Percentiles rank a stretch among this genome's conserved stretches.
These are phyloP conservation scores for Acrocyrtus sp. DNA, from an alignment of 2,888 invertebrate genomes.

Conservation along the genomic window DNA sequence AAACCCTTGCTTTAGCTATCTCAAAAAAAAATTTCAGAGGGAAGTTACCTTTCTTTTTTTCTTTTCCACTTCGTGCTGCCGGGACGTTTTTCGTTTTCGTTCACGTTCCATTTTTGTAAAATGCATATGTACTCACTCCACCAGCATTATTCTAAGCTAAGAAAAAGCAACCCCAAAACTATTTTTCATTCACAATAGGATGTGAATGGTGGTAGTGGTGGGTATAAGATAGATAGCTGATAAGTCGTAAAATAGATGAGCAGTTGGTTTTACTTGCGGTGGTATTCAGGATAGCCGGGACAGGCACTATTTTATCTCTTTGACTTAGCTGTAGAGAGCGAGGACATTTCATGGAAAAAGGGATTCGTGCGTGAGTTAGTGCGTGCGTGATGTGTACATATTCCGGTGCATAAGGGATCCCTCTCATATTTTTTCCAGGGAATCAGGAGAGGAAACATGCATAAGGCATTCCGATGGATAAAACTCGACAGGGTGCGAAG, in stretches of 20 bases:
- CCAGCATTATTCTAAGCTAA: no score
- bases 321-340: not conserved
- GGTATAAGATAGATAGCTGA: not conserved
- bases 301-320: constrained; percentile 4
- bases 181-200: not conserved
- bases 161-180: not conserved
- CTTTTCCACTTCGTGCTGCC: no score
- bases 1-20: no score
- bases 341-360: not conserved
- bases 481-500: constrained; percentile 43
- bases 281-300: constrained; percentile 24
- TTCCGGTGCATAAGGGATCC: constrained; percentile 25
- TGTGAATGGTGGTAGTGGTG: not conserved
- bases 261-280: constrained; percentile 49
- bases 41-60: no score
- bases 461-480: constrained; percentile 40
- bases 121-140: not conserved
- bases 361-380: constrained; percentile 1
- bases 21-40: no score
- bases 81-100: no score
- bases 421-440: constrained; percentile 36
- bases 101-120: not conserved
- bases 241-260: constrained; percentile 25
- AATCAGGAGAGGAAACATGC: constrained; percentile 5
- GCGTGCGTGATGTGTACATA: not conserved